These are phyloP conservation scores for Bradypus variegatus DNA, from an alignment of 2,797 vertebrate species.

Conservation along the genomic window DNA sequence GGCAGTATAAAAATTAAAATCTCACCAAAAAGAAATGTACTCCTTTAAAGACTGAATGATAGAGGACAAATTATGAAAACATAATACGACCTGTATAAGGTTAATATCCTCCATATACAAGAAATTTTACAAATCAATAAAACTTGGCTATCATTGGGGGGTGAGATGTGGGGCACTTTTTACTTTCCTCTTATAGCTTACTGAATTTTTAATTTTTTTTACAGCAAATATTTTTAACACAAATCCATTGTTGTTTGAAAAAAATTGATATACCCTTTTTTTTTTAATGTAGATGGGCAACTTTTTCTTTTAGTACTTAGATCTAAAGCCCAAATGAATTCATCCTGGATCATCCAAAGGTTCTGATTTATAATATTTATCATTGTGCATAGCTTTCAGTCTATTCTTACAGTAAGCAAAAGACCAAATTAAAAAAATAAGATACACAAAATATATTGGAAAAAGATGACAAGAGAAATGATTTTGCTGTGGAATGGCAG, in stretches of 20 bases:
- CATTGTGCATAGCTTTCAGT: background rate
- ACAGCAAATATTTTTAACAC: background rate
- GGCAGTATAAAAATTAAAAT: slow-evolving; percentile 19
- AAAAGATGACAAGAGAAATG: background rate
- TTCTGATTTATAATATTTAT: slow-evolving; percentile 12
- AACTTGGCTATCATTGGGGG: background rate
- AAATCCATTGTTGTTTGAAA: background rate
- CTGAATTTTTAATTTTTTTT: background rate
- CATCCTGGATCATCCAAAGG: background rate
- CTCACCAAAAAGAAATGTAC: background rate
- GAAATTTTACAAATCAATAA: slow-evolving; percentile 20
- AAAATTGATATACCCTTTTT: background rate
- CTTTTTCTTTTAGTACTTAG: slow-evolving; percentile 12
- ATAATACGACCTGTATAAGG: background rate
- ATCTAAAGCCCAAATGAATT: slow-evolving; percentile 2
- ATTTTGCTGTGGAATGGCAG: slow-evolving; percentile 15
- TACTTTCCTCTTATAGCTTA: slow-evolving; percentile 17
- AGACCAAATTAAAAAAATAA: slow-evolving; percentile 21
- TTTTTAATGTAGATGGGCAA: background rate
- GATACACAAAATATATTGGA: background rate
- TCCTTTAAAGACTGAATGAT: background rate
- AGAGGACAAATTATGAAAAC: background rate
- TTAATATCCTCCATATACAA: background rate
- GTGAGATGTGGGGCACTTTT: background rate
- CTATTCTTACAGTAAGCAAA: background rate